phyloP scores from a whole-genome alignment of 2,113 vertebrate species.

The Pantherophis guttatus region DNA sequence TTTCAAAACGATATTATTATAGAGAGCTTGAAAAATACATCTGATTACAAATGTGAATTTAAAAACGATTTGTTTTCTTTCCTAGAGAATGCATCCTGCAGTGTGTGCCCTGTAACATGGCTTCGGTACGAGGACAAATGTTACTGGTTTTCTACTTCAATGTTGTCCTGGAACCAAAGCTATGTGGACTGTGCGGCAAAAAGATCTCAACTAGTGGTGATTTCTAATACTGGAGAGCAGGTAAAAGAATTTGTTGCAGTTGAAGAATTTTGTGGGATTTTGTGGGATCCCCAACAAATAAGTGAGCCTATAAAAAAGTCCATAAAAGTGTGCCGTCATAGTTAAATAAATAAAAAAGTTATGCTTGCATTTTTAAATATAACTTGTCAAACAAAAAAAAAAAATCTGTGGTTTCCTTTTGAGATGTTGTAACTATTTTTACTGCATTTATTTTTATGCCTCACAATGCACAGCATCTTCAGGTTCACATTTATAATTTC shows the following conservation, averaged over 20 bases:
- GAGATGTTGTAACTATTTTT: no score
- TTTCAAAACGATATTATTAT: not conserved
- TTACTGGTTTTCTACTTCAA: conserved; percentile 8
- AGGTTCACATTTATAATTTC: no score
- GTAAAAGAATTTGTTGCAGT: not conserved
- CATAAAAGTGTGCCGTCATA: no score
- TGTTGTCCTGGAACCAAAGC: not conserved
- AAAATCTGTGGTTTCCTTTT: no score
- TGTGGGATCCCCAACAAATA: no score
- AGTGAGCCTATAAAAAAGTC: no score
- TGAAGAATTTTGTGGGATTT: not conserved
- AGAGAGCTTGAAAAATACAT: not conserved
- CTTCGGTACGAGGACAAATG: not conserved
- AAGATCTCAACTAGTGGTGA: not conserved
- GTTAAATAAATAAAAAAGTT: no score
- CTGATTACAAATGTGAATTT: not conserved
- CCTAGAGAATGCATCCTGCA: not conserved
- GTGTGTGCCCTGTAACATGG: not conserved
- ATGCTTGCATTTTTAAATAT: no score
- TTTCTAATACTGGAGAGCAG: not conserved
- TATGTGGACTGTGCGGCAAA: not conserved
- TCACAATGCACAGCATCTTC: no score
- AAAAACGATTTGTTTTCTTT: not conserved
- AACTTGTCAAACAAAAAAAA: no score
- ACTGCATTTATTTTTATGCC: no score